Percentiles rank a stretch among this genome's conserved stretches.
Evolutionary conservation across 2,797 vertebrate genomes (phyloP).

Genomic region (Lithobates sylvaticus): DNA sequence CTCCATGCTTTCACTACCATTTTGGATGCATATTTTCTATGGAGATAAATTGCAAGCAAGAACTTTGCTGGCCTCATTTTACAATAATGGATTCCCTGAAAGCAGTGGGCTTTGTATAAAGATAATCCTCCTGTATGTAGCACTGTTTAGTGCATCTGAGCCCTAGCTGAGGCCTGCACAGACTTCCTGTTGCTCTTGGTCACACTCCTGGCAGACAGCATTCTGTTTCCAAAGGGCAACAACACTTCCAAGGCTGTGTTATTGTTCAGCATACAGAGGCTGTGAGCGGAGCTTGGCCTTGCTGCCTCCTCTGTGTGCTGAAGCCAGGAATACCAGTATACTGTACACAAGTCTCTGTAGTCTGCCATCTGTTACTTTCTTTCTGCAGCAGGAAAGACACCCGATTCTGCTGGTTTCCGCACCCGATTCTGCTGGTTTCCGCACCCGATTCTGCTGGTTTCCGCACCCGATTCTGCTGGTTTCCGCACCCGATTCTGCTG

Average conservation of each 20-base stretch:
- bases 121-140: not conserved
- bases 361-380: too few species aligned
- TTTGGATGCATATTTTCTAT: too few species aligned
- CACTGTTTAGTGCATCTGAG: not conserved
- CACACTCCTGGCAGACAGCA: slow-evolving; percentile 41
- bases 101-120: too few species aligned
- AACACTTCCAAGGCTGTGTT: slow-evolving; percentile 45
- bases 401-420: too few species aligned
- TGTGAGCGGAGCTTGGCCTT: slow-evolving; percentile 12
- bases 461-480: too few species aligned
- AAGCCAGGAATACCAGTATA: slow-evolving; percentile 25
- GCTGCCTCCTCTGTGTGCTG: slow-evolving; percentile 23
- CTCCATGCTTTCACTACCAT: not conserved
- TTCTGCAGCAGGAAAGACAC: not conserved
- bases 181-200: slow-evolving; percentile 58
- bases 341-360: not conserved
- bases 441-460: too few species aligned
- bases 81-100: too few species aligned
- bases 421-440: too few species aligned
- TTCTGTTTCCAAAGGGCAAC: slow-evolving; percentile 42
- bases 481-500: too few species aligned
- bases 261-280: slow-evolving; percentile 35
- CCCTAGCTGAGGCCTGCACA: not conserved
- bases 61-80: too few species aligned
- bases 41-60: too few species aligned